phyloP scores from a whole-genome alignment of 2,888 invertebrate species.

The Syrphus vitripennis region DNA sequence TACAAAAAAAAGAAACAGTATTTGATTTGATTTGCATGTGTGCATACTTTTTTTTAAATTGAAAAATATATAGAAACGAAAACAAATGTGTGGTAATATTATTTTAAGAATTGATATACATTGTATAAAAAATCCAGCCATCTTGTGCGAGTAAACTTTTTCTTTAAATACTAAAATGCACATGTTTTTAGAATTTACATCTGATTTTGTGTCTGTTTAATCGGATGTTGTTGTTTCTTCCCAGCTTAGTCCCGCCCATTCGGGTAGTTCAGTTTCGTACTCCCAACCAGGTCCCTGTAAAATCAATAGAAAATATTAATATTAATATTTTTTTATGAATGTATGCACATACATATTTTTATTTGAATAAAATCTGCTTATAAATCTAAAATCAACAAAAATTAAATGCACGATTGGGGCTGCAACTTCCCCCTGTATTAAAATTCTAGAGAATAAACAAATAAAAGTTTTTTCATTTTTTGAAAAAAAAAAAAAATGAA shows the following conservation, averaged over 20 bases:
- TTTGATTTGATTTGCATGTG: conserved; percentile 15
- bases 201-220: conserved; percentile 21
- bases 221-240: conserved; percentile 85
- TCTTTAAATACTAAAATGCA: conserved; percentile 70
- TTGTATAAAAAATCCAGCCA: conserved; percentile 59
- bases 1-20: background rate
- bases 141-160: conserved; percentile 63
- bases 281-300: conserved; percentile 95
- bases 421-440: no score
- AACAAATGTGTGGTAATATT: conserved; percentile 22
- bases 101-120: conserved; percentile 47
- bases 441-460: no score
- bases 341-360: no score
- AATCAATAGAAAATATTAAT: background rate
- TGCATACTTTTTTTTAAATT: background rate
- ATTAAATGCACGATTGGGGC: no score
- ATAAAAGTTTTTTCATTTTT: no score
- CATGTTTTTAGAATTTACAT: conserved; percentile 59
- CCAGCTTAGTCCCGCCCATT: conserved; percentile 96
- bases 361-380: no score
- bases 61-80: background rate
- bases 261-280: conserved; percentile 94
- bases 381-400: no score
- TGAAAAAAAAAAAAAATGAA: no score
- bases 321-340: background rate